phyloP scores from a whole-genome alignment of 1,140 invertebrate species.

The Elysia chlorotica region DNA sequence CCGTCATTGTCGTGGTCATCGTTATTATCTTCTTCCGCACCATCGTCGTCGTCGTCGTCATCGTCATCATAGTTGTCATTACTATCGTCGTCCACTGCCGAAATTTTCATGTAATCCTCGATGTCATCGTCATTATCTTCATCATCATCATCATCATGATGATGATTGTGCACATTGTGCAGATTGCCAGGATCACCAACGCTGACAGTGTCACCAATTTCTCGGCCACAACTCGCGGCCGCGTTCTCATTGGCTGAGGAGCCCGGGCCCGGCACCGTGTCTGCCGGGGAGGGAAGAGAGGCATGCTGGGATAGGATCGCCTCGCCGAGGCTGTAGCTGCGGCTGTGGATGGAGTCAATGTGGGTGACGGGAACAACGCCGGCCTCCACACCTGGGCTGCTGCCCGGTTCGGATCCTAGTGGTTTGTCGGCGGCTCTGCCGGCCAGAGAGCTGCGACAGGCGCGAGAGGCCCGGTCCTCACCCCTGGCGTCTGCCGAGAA shows the following conservation, averaged over 20 bases:
- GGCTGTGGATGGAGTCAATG: constrained; percentile 57
- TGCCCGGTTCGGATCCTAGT: not conserved
- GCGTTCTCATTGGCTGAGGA: not conserved
- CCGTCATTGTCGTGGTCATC: no score
- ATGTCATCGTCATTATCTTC: constrained; percentile 17
- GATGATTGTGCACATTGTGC: not conserved
- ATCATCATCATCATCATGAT: not conserved
- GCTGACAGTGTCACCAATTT: no score
- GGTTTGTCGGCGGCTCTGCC: not conserved
- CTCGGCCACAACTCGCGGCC: not conserved
- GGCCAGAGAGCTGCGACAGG: not conserved
- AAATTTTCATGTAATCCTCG: constrained; percentile 16
- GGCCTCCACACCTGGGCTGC: not conserved
- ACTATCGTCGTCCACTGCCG: constrained; percentile 10
- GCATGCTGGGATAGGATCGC: constrained; percentile 58
- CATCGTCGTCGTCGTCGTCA: constrained; percentile 15
- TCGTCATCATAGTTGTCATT: not conserved
- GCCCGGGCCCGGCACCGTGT: constrained; percentile 35
- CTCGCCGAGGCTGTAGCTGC: constrained; percentile 39
- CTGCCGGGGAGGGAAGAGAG: constrained; percentile 45
- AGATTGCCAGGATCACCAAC: constrained; percentile 8
- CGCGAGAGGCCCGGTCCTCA: not conserved
- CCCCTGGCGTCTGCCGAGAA: constrained; percentile 13
- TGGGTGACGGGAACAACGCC: constrained; percentile 37
- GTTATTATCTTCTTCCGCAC: constrained; percentile 14